Percentiles rank a stretch among this genome's conserved stretches.
These are phyloP conservation scores for Chelon labrosus DNA, from an alignment of 2,797 vertebrate species.

Conservation along the genomic window DNA sequence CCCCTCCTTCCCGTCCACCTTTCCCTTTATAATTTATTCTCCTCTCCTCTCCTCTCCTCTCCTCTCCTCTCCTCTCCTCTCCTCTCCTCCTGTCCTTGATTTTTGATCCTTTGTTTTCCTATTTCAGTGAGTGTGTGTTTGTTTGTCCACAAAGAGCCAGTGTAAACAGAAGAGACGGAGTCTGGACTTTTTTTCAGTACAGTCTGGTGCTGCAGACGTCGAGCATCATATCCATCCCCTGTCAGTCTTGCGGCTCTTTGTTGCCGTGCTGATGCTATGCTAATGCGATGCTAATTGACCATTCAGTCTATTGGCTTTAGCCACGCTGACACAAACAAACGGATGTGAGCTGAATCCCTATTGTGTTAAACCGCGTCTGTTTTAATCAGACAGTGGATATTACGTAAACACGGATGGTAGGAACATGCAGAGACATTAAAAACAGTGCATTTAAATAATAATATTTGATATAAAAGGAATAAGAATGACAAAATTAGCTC, in stretches of 20 bases:
- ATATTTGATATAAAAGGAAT: neutral
- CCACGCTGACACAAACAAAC: conserved; percentile 1
- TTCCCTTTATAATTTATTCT: neutral
- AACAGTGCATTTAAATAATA: neutral
- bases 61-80: neutral
- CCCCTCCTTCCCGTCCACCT: conserved; percentile 4
- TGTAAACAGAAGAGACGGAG: conserved; percentile 44
- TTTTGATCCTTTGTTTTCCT: conserved; percentile 44
- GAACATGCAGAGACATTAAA: neutral
- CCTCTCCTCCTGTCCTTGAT: neutral
- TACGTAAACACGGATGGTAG: conserved; percentile 4
- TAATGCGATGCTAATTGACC: conserved; percentile 67
- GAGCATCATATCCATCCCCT: conserved; percentile 20
- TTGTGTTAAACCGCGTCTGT: conserved; percentile 32
- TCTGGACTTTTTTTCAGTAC: neutral
- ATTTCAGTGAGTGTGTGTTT: conserved; percentile 9
- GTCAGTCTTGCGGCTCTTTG: conserved; percentile 30
- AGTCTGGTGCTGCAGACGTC: conserved; percentile 16
- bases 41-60: neutral
- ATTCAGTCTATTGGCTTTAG: conserved; percentile 48
- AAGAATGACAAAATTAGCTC: neutral
- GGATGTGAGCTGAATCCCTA: conserved; percentile 35
- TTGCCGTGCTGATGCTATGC: conserved; percentile 57
- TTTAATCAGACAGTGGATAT: conserved; percentile 12
- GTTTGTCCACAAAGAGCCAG: conserved; percentile 35